phyloP scores from a whole-genome alignment of 2,888 invertebrate species.

The Aromia moschata region DNA sequence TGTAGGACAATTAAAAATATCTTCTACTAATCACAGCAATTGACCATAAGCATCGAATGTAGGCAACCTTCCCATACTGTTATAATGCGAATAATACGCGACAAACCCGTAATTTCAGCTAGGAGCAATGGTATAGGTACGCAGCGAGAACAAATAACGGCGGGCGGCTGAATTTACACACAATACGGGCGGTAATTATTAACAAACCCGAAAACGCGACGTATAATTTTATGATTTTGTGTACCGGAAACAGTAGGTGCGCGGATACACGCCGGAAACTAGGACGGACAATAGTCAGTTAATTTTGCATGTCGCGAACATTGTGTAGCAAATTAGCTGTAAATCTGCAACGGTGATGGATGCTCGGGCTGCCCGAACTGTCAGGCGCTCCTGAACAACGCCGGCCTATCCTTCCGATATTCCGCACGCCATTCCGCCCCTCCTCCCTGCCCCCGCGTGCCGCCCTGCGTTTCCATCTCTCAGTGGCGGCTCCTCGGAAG shows the following conservation, averaged over 20 bases:
- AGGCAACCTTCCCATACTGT: too few species aligned
- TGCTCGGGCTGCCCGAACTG: conserved; percentile 54
- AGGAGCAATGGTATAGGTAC: too few species aligned
- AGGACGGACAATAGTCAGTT: conserved; percentile 54
- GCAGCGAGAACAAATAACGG: background rate
- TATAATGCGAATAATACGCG: too few species aligned
- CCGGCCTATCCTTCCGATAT: conserved; percentile 50
- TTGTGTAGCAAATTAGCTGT: conserved; percentile 60
- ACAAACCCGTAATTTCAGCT: too few species aligned
- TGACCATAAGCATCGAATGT: too few species aligned
- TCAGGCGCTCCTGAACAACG: conserved; percentile 50
- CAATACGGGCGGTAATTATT: conserved; percentile 11
- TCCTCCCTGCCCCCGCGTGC: background rate
- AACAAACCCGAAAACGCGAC: conserved; percentile 21
- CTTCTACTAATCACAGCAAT: too few species aligned
- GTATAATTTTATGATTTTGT: conserved; percentile 23
- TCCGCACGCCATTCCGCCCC: conserved; percentile 42
- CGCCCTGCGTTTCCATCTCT: background rate
- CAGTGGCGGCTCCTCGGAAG: conserved; percentile 14
- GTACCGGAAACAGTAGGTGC: conserved; percentile 23
- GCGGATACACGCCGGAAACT: conserved; percentile 23
- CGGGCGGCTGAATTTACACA: background rate
- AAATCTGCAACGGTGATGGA: conserved; percentile 59
- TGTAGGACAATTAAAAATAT: too few species aligned
- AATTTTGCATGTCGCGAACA: conserved; percentile 60